Base-by-base conservation (phyloP, 1,140 invertebrate genomes). In the Drosophila sp. region DNA sequence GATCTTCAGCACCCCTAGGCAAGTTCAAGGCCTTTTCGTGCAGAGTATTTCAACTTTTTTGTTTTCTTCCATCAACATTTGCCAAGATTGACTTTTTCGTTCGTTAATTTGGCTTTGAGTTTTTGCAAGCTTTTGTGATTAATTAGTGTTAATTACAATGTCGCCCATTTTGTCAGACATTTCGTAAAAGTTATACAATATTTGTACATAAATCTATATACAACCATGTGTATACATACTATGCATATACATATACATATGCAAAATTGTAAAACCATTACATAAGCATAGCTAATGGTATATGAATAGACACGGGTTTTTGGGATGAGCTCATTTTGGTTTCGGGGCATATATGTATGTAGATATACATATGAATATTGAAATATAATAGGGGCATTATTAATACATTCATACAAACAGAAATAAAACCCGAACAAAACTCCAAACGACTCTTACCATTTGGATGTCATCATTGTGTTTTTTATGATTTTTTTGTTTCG, bases 61-160 rank as follows among this genome's bases (percentile, higher is more conserved):
- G 30, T 38, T n/a, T 40, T 60, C 61, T 62, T 66, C 57, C 35
- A 66, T 66, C 57, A 54, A 58, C 60, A 58, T 72, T 32, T 57
- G 40, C 1, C 25, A 38, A 76, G 71, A 80, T 84, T 80, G 77
- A 81, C 67, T 85, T 75, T 47, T 29, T 56, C n/a, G 23, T 40
- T 27, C 23, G 10, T 54, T 41, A 61, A 41, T 72, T 66, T 69
- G 63, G 17, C 27, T 32, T 72, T 56, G 7, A 54, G 25, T 62
- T 76, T 69, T 68, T 63, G 67, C 71, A 66, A 82, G 23, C 35
- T 83, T 66, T 71, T 38, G 17, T 89, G 80, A 89, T 87, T 89
- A 84, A 87, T 89, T 89, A 84, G 80, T 75, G 71, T 89, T 87
- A 87, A 87, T 84, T 87, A 89, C 77, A 76, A 78, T 76, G 66